Base-by-base conservation (phyloP, 2,888 invertebrate genomes). In the Dynastes hyllus region DNA sequence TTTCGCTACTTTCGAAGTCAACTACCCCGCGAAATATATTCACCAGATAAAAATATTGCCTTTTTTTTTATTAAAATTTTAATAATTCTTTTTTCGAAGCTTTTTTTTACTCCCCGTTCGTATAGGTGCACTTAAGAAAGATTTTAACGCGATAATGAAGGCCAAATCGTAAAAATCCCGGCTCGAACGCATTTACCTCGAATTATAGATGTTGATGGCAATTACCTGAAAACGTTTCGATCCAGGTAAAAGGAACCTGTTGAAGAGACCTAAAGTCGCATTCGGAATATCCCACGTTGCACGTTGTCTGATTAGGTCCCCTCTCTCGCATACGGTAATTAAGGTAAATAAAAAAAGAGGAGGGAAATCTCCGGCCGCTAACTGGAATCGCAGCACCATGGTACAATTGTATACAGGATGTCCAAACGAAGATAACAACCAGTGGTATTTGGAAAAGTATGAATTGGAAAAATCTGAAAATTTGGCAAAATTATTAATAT, bases 301-400 rank as follows among this genome's bases (percentile, higher is more conserved):
- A 45, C 70, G 55, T 2, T 37, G 32, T 61, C 69, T 77, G 69
- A 77, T 77, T 77, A 77, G 69, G 70, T 55, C 45, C 11, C 45
- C 45, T 45, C 32, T 53, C 16, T 53, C 53, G 53, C 53, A 22
- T 77, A 70, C 16, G 37, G 37, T 77, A 77, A 77, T 77, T 77
- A 77, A 70, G 70, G 69, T 70, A 77, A 70, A 77, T 29, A 77
- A 70, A 77, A 77, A 50, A 75, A 51, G 1, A n/a, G n/a, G 13
- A 51, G 51, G 53, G 50, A 65, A 63, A 75, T 27, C 32, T 51
- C 32, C 40, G 45, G 29, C 69, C 77, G 50, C 77, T 77, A 77
- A 70, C 70, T 77, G 70, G 77, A 77, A 77, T 77, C 69, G 77
- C 77, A 16, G 32, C 37, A 16, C 16, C 32, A 37, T 37, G 5